Conservation (phyloP, 2,113 vertebrate genomes). For the Channa argus region DNA sequence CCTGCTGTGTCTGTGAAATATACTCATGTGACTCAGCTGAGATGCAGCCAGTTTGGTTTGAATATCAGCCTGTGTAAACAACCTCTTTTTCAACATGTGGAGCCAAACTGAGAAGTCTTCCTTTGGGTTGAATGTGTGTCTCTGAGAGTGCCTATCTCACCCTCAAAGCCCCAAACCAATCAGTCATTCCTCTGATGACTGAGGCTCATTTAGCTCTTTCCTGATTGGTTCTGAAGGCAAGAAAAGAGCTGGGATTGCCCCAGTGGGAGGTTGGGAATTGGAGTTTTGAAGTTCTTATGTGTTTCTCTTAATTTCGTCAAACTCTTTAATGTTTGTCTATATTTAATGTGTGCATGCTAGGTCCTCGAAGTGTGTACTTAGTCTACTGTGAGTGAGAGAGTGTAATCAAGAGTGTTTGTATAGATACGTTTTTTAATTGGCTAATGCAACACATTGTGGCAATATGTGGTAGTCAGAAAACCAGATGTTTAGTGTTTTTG, state of each 20-base stretch:
- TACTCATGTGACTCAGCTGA: conserved; percentile 42
- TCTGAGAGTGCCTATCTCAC: conserved; percentile 51
- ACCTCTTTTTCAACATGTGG: conserved; percentile 41
- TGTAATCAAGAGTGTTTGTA: conserved; percentile 51
- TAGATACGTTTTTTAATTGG: conserved; percentile 73
- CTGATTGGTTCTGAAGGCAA: conserved; percentile 73
- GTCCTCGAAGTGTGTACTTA: conserved; percentile 37
- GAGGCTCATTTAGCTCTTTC: conserved; percentile 69
- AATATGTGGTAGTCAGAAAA: conserved; percentile 68
- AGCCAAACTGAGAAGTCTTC: conserved; percentile 42
- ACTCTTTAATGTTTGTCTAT: conserved; percentile 74
- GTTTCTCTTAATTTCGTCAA: conserved; percentile 75
- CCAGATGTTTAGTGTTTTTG: conserved; percentile 78
- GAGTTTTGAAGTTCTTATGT: conserved; percentile 76
- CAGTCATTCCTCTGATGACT: conserved; percentile 74
- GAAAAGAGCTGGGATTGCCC: conserved; percentile 68
- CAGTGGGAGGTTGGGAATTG: conserved; percentile 76
- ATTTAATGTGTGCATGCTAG: conserved; percentile 47
- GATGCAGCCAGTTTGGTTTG: conserved; percentile 23
- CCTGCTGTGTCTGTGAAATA: conserved; percentile 23
- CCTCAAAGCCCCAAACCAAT: conserved; percentile 78
- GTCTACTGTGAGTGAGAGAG: conserved; percentile 4
- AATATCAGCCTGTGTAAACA: conserved; percentile 44
- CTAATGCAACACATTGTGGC: conserved; percentile 70
- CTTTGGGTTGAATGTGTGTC: conserved; percentile 55